Evolutionary conservation across 2,797 vertebrate species (phyloP).

Genomic region (Micrastur ruficollis): DNA sequence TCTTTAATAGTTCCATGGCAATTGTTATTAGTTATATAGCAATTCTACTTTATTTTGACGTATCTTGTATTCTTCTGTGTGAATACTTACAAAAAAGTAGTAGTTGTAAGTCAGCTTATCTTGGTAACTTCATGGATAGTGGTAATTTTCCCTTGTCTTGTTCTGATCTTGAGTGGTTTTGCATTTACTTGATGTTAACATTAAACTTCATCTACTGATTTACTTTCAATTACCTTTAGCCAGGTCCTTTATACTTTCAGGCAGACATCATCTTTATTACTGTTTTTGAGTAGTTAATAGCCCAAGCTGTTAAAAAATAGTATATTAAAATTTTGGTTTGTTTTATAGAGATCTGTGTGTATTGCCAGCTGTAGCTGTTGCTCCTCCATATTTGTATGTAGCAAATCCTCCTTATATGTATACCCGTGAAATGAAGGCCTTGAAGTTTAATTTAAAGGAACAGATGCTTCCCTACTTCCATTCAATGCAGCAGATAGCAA

Average conservation of each 20-base stretch:
- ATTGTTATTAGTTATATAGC: background rate
- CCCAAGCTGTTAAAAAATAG: background rate
- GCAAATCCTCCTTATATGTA: constrained; percentile 76
- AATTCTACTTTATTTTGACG: background rate
- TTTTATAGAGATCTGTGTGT: constrained; percentile 77
- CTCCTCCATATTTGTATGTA: constrained; percentile 75
- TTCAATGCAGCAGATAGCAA: constrained; percentile 71
- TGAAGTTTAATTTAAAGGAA: constrained; percentile 71
- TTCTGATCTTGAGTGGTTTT: background rate
- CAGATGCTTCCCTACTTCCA: constrained; percentile 63
- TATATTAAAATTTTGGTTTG: background rate
- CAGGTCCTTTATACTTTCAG: background rate
- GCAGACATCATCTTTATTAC: background rate
- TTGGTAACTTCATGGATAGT: background rate
- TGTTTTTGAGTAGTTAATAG: background rate
- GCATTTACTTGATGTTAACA: background rate
- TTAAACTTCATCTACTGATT: background rate
- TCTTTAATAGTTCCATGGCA: background rate
- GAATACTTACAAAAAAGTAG: background rate
- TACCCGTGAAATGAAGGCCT: constrained; percentile 70
- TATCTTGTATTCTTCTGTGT: background rate
- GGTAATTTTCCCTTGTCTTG: background rate
- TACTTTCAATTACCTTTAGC: background rate
- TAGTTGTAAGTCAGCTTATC: background rate
- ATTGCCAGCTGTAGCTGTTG: constrained; percentile 81